Conservation (phyloP, 2,113 vertebrate species). For the Gorsachius goisagi region DNA sequence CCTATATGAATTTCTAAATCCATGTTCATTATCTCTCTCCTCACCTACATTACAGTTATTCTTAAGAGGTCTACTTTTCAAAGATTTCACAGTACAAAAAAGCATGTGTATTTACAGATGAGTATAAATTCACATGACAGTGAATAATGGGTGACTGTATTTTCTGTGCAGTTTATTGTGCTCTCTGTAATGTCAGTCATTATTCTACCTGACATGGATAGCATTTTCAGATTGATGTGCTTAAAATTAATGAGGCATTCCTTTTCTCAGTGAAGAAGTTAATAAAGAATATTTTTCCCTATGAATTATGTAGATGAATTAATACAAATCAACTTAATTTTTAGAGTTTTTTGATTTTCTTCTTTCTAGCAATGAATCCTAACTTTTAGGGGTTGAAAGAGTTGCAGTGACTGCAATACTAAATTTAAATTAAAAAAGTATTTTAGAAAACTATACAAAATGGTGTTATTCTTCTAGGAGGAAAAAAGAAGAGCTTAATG, state of each 20-base stretch:
- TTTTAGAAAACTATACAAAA: not conserved
- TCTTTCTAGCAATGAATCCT: not conserved
- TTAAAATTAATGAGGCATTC: conserved; percentile 73
- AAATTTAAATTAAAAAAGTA: not conserved
- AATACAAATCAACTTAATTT: conserved; percentile 59
- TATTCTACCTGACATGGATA: conserved; percentile 61
- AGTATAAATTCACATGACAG: conserved; percentile 30
- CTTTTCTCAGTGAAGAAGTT: conserved; percentile 47
- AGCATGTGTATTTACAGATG: conserved; percentile 2
- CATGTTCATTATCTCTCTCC: not conserved
- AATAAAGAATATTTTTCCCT: conserved; percentile 35
- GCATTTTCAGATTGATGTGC: conserved; percentile 56
- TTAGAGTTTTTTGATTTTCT: conserved; percentile 21
- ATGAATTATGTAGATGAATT: conserved; percentile 60
- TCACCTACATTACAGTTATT: not conserved
- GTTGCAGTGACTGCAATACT: not conserved
- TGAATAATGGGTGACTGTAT: conserved; percentile 49
- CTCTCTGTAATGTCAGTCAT: conserved; percentile 66
- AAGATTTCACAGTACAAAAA: conserved; percentile 16
- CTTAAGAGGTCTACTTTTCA: not conserved
- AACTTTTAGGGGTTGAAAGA: not conserved
- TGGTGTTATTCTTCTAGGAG: not conserved
- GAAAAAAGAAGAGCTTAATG: not conserved
- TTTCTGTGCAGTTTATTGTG: conserved; percentile 53
- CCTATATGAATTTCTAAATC: not conserved